Evolutionary conservation across 2,888 invertebrate genomes (phyloP).

Genomic region (Lepidochrysops patricia): DNA sequence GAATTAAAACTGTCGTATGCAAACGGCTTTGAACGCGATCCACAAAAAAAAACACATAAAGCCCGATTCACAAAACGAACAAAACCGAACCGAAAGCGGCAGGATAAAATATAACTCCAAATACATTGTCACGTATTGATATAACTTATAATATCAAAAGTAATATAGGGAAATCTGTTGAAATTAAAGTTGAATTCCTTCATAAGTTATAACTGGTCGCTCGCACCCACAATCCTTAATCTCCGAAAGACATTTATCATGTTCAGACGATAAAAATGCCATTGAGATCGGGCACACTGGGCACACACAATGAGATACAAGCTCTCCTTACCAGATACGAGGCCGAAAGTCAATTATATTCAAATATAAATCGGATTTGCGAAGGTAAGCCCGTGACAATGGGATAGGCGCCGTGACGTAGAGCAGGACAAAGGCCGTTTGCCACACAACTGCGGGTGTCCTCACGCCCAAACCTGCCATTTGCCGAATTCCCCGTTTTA

Average conservation of each 20-base stretch:
- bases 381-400: slow-evolving; percentile 68
- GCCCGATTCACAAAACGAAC: background rate
- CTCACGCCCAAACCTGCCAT: slow-evolving; percentile 23
- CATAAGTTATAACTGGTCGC: slow-evolving; percentile 18
- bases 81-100: background rate
- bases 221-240: slow-evolving; percentile 56
- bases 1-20: background rate
- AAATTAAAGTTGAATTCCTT: slow-evolving; percentile 13
- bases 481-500: slow-evolving; percentile 36
- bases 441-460: slow-evolving; percentile 8
- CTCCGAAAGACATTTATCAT: slow-evolving; percentile 71
- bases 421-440: slow-evolving; percentile 11
- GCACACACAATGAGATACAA: slow-evolving; percentile 60
- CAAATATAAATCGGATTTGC: slow-evolving; percentile 75
- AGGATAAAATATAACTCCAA: slow-evolving; percentile 4
- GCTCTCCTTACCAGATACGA: slow-evolving; percentile 60
- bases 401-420: slow-evolving; percentile 36
- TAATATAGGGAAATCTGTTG: slow-evolving; percentile 10
- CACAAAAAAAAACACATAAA: background rate
- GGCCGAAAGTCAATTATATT: slow-evolving; percentile 73
- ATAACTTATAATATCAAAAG: slow-evolving; percentile 3
- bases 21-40: background rate
- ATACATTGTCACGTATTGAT: slow-evolving; percentile 2
- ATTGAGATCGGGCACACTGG: slow-evolving; percentile 62
- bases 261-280: slow-evolving; percentile 69